phyloP scores from a whole-genome alignment of 2,113 vertebrate species.

The Charadrius vociferus region DNA sequence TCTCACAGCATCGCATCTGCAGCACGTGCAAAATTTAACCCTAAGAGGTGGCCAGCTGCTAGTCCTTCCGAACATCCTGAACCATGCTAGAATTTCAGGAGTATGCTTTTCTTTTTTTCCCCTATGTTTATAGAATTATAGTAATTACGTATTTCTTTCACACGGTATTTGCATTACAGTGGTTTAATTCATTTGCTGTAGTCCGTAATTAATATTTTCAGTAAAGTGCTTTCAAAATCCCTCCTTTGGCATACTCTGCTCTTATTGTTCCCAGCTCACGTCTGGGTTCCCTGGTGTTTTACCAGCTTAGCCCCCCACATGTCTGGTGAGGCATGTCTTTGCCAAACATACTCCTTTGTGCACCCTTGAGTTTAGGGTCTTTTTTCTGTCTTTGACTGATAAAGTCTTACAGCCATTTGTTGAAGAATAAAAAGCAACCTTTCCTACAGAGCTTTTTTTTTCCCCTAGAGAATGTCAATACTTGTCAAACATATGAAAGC shows the following conservation, averaged over 20 bases:
- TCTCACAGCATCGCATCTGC: background rate
- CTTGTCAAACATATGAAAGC: constrained; percentile 24
- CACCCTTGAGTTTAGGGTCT: background rate
- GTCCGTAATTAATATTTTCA: constrained; percentile 1
- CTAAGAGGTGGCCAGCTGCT: background rate
- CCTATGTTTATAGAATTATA: background rate
- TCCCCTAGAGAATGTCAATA: constrained; percentile 2
- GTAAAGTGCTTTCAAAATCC: background rate
- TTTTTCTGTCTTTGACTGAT: background rate
- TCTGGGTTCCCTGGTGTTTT: background rate
- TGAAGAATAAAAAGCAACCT: background rate
- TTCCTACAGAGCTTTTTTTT: background rate
- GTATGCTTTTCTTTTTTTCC: background rate
- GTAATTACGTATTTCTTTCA: background rate
- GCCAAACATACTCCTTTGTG: background rate
- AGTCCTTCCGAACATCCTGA: background rate
- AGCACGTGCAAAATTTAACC: background rate
- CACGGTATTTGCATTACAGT: background rate
- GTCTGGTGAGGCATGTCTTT: background rate
- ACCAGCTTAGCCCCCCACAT: background rate
- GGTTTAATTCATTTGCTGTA: background rate
- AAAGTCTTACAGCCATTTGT: background rate
- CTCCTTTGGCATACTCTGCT: background rate
- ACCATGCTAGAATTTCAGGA: background rate
- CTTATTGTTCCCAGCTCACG: background rate